Base-by-base conservation (phyloP, 2,113 vertebrate genomes). In the Chelonoidis abingdonii region DNA sequence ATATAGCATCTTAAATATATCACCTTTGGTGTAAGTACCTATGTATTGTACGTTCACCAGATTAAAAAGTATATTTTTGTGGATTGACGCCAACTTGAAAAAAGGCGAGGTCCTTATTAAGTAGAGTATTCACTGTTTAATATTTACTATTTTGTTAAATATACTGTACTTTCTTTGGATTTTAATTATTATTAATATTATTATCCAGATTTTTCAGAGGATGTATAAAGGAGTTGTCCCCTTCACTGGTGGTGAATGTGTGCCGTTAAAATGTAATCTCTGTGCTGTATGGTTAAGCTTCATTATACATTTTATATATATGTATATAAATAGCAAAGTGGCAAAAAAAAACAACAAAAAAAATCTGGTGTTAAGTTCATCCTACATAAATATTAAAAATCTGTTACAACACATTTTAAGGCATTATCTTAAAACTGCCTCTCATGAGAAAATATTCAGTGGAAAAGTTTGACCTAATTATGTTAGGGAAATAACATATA, bases 1-100 rank as follows among this genome's bases (percentile, higher is more conserved):
- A 99, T 98, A 99, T 99, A 99, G 98, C 98, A 98, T 99, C 99
- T 99, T 99, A 99, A 99, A 99, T 99, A 99, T 99, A 99, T 99
- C 99, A 99, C 98, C 98, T 98, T 99, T 98, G 98, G 98, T 99
- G 99, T 98, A 98, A 99, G 99, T 99, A 99, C 99, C 98, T 98
- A 98, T 98, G 99, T 99, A 99, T 99, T 99, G 99, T 99, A 99
- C 98, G 98, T 97, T 98, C 99, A 98, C 99, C 98, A 98, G 99
- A 99, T 99, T 99, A 98, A 98, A 99, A 99, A 98, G 98, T 99
- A 98, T 99, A 99, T 99, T 99, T 99, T 99, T 99, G 99, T 99
- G 99, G 99, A 99, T 99, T 99, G 99, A 98, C 98, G 98, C 99
- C 99, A 98, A 98, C 98, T 99, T 99, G 99, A 99, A 98, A 96